Base-by-base conservation (phyloP, 1,140 invertebrate genomes). In the Ips nitidus region DNA sequence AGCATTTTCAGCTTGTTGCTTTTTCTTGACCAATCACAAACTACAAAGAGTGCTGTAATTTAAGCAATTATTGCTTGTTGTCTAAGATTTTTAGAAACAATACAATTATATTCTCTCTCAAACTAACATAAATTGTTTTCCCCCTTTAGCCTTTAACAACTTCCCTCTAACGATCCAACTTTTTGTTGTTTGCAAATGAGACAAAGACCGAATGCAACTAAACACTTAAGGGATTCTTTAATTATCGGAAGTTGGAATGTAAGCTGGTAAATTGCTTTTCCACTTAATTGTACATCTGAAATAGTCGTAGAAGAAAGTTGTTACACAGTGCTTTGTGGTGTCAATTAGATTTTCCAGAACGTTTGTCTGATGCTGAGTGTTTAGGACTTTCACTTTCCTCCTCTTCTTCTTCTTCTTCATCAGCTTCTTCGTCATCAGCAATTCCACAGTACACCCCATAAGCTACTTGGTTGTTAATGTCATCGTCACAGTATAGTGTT, bases 391-490 rank as follows among this genome's bases (percentile, higher is more conserved):
- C 45, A 50, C 3, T 6, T 50, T 61, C 45, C 4, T 63, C 68
- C 41, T 58, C 52, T 41, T 57, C 59, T 62, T 63, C 60, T 2
- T 8, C 39, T 41, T 57, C 42, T 8, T 40, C 43, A 6, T 47
- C 60, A 3, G 58, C 41, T 41, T 52, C 60, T n/a, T 58, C 41
- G 3, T 42, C 36, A n/a, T 57, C n/a, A 52, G 63, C 55, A 8
- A 70, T 38, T 42, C 40, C 53, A 57, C 61, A 70, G 37, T 70
- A 70, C 2, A 59, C 61, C 1, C 68, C 68, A 50, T 70, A 64
- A 40, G 68, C 50, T 8, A 70, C 37, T 62, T 56, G 22, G 22
- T 64, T 40, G n/a, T 61, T 59, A 2, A 41, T 42, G 0, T 58
- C 60, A 37, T 64, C 66, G 3, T 64, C 66, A 38, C 45, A 39